Conservation (phyloP, 2,888 invertebrate genomes). For the Corythucha ciliata region DNA sequence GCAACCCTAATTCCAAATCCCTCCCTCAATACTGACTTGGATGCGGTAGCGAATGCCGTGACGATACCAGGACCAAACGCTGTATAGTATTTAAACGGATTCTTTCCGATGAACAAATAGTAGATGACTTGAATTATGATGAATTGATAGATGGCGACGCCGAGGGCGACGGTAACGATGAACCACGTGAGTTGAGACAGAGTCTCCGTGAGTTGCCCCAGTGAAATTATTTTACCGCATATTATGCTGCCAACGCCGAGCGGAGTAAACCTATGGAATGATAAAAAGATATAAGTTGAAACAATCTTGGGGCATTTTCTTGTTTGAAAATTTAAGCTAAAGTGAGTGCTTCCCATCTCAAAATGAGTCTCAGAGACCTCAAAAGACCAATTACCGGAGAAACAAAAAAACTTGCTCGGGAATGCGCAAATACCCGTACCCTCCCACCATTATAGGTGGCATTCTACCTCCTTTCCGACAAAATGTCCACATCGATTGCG, state of each 20-base stretch:
- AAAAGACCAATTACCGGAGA: no score
- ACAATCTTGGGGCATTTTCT: no score
- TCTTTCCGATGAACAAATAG: conserved; percentile 65
- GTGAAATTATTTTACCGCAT: conserved; percentile 66
- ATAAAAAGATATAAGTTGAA: conserved; percentile 4
- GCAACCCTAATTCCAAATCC: no score
- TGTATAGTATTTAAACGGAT: conserved; percentile 79
- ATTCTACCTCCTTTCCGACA: no score
- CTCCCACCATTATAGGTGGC: no score
- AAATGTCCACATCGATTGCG: no score
- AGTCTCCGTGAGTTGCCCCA: conserved; percentile 53
- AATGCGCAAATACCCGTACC: no score
- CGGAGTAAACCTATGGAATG: conserved; percentile 56
- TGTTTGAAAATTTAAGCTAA: no score
- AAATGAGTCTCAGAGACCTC: no score
- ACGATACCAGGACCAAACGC: conserved; percentile 72
- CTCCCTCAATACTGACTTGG: conserved; percentile 87
- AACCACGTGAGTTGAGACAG: conserved; percentile 50
- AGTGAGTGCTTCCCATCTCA: no score
- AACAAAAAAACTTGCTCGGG: no score
- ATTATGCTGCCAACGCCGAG: conserved; percentile 76
- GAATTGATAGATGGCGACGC: conserved; percentile 74
- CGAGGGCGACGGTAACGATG: conserved; percentile 70
- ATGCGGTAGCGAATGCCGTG: conserved; percentile 82
- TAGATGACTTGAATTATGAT: conserved; percentile 77